Conservation (phyloP, 2,797 vertebrate genomes). For the Microtus californicus region DNA sequence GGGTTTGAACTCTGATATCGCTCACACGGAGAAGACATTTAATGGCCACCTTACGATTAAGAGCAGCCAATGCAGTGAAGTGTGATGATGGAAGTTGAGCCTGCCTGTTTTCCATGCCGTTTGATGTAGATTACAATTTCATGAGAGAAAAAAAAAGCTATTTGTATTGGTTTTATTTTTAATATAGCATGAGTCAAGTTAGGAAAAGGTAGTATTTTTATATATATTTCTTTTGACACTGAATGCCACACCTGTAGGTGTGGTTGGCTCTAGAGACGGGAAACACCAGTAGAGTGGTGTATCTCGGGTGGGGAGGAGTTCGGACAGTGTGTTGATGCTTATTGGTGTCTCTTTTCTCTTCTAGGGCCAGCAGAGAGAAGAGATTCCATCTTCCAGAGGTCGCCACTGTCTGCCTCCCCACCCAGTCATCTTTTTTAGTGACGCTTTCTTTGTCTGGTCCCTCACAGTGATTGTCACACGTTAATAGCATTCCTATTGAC, state of each 20-base stretch:
- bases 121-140: neutral
- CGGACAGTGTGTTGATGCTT: conserved; percentile 78
- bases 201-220: neutral
- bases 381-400: conserved; percentile 78
- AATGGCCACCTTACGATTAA: neutral
- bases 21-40: neutral
- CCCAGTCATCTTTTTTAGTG: conserved; percentile 61
- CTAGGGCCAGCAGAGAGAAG: conserved; percentile 81
- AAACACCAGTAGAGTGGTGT: conserved; percentile 53
- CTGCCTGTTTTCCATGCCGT: neutral
- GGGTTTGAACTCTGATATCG: neutral
- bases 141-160: neutral
- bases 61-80: neutral
- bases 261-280: conserved; percentile 34
- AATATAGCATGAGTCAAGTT: neutral
- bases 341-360: conserved; percentile 82
- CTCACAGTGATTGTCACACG: conserved; percentile 55
- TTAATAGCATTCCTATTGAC: neutral
- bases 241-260: neutral
- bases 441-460: conserved; percentile 40
- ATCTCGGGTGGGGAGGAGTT: conserved; percentile 73
- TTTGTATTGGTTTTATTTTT: conserved; percentile 37
- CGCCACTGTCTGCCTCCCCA: conserved; percentile 77
- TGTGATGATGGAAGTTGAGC: neutral
- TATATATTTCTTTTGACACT: neutral